Evolutionary conservation across 2,113 vertebrate genomes (phyloP).

Genomic region (Irena cyanogastra): DNA sequence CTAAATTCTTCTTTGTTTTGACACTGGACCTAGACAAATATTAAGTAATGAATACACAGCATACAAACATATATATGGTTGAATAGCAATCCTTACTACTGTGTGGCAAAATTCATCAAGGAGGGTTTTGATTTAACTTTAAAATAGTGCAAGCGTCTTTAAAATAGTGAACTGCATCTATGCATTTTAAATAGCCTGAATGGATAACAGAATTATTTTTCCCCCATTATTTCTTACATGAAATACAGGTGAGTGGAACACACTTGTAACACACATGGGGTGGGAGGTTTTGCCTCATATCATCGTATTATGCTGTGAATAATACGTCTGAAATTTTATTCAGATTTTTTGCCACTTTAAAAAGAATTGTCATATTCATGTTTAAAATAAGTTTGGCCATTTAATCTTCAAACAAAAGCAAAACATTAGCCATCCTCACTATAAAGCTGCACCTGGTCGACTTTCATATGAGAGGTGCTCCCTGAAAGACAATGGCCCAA

Average conservation of each 20-base stretch:
- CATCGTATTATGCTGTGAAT: not conserved
- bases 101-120: not conserved
- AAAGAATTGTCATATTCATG: not conserved
- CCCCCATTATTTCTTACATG: not conserved
- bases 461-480: not conserved
- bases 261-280: not conserved
- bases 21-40: not conserved
- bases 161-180: not conserved
- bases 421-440: not conserved
- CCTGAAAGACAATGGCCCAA: not conserved
- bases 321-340: not conserved
- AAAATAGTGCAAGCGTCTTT: not conserved
- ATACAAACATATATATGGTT: not conserved
- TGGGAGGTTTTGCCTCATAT: not conserved
- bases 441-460: not conserved
- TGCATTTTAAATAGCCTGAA: not conserved
- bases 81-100: not conserved
- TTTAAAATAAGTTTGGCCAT: not conserved
- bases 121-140: not conserved
- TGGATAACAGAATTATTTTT: not conserved
- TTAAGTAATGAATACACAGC: not conserved
- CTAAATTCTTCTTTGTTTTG: not conserved
- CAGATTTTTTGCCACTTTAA: not conserved
- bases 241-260: not conserved
- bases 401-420: not conserved